Percentiles rank a stretch among this genome's conserved stretches.
Evolutionary conservation across 2,797 vertebrate genomes (phyloP).

Genomic region (Phataginus tetradactyla): DNA sequence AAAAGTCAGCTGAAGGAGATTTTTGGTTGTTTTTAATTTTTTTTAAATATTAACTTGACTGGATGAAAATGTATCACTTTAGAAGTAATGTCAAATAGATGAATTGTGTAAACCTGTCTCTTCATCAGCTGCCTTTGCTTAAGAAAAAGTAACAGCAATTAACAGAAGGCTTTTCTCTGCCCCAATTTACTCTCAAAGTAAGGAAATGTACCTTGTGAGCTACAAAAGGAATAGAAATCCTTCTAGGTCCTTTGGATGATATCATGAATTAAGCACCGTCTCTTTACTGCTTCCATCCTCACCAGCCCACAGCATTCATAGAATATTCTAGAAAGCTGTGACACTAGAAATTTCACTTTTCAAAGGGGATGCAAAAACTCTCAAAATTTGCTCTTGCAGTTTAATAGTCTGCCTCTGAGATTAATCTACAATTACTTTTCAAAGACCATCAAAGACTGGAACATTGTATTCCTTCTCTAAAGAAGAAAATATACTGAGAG

Average conservation of each 20-base stretch:
- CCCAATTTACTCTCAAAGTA: neutral
- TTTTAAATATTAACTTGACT: neutral
- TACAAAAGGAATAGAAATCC: neutral
- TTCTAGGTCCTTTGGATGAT: neutral
- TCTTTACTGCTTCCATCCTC: neutral
- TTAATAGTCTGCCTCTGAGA: neutral
- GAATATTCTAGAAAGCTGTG: neutral
- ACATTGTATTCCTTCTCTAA: neutral
- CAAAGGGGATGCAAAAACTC: neutral
- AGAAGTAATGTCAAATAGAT: neutral
- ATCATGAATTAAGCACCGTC: neutral
- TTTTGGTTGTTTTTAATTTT: neutral
- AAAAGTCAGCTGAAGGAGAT: neutral
- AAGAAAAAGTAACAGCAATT: neutral
- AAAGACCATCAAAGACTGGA: neutral
- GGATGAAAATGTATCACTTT: constrained; percentile 23
- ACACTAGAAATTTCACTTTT: neutral
- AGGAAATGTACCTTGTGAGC: neutral
- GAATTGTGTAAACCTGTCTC: neutral
- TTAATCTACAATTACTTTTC: neutral
- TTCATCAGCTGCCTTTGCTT: neutral
- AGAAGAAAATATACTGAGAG: neutral
- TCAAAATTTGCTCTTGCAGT: neutral
- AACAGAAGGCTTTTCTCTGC: neutral
- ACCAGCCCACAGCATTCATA: neutral